phyloP scores from a whole-genome alignment of 2,113 vertebrate genomes.

The Lipotes vexillifer region DNA sequence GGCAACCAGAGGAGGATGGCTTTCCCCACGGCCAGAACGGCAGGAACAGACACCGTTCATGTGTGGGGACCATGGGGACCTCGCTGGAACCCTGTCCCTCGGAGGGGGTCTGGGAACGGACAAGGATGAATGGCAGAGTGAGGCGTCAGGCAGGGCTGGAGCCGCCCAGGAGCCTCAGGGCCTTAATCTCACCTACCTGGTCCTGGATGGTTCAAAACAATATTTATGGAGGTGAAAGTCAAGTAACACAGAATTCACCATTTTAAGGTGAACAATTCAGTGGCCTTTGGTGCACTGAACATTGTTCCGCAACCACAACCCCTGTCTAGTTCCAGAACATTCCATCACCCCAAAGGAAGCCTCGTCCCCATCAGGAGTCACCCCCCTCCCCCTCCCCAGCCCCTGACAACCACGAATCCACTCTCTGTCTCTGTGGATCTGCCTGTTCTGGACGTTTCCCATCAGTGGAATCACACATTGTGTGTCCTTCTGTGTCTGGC shows the following conservation, averaged over 20 bases:
- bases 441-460: too few species aligned
- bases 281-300: too few species aligned
- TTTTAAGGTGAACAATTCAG: background rate
- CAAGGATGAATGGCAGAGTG: background rate
- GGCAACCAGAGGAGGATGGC: background rate
- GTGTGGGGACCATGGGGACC: background rate
- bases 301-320: accelerated
- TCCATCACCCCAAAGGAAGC: background rate
- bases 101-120: background rate
- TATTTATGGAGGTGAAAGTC: background rate
- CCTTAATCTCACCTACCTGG: background rate
- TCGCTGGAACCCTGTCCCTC: too few species aligned
- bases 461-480: too few species aligned
- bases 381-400: background rate
- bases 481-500: too few species aligned
- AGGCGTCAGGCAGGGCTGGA: background rate
- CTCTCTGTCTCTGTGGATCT: background rate
- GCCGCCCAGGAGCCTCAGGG: accelerated
- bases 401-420: background rate
- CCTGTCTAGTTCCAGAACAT: background rate
- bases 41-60: background rate
- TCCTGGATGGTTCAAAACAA: background rate
- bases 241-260: accelerated
- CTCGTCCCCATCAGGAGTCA: accelerated
- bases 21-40: background rate